These are phyloP conservation scores for Thelaira solivaga DNA, from an alignment of 2,888 invertebrate genomes.

Conservation along the genomic window DNA sequence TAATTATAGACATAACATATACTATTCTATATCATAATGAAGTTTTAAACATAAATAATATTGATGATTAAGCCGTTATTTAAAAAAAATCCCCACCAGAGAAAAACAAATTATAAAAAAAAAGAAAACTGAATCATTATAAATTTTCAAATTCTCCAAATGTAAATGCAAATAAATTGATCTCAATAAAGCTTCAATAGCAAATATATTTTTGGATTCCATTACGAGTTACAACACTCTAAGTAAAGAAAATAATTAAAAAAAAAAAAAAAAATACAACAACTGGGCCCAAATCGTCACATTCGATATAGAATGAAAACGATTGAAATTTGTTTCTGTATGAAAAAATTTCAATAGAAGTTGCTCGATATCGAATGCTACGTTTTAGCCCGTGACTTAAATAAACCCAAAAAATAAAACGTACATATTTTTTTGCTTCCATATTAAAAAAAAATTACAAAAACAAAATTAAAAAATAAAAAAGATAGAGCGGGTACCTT, in stretches of 20 bases:
- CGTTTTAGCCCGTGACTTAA: too few relatives aligned
- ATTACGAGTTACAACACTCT: conserved; percentile 25
- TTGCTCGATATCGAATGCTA: too few relatives aligned
- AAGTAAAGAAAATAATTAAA: background rate
- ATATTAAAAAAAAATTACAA: conserved; percentile 28
- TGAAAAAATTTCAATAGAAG: too few relatives aligned
- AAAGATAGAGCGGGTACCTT: conserved; percentile 53
- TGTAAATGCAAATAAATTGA: conserved; percentile 35
- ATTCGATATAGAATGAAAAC: too few relatives aligned
- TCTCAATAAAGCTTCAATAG: conserved; percentile 47
- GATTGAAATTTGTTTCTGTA: too few relatives aligned
- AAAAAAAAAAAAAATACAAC: too few relatives aligned
- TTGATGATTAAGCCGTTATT: conserved; percentile 47
- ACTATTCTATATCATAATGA: conserved; percentile 29
- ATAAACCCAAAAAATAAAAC: conserved; percentile 15
- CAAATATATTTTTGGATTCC: conserved; percentile 61
- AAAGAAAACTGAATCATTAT: conserved; percentile 6
- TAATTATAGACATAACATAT: too few relatives aligned
- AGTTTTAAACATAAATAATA: conserved; percentile 36
- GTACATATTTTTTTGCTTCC: conserved; percentile 51
- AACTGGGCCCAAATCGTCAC: too few relatives aligned
- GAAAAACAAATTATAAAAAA: too few relatives aligned
- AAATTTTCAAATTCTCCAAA: conserved; percentile 28
- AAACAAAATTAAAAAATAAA: conserved; percentile 25
- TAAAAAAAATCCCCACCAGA: conserved; percentile 56